Conservation (phyloP, 2,888 invertebrate genomes). For the Hirtodrosophila cameraria region DNA sequence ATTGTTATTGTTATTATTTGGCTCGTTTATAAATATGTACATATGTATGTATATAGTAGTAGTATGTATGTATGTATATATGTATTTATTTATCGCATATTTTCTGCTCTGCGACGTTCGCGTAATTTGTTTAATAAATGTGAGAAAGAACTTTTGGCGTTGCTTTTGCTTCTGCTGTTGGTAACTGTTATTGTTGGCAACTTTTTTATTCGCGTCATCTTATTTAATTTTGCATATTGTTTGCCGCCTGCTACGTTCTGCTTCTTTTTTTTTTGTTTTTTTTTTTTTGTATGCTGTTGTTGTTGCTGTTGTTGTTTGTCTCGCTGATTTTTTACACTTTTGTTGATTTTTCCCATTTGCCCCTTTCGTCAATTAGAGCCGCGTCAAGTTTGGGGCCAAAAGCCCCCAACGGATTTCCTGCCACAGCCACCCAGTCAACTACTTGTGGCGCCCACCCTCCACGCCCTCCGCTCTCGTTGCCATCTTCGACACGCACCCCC, state of each 20-base stretch:
- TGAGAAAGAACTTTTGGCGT: conserved; percentile 59
- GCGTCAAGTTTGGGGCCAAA: conserved; percentile 59
- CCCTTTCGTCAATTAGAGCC: conserved; percentile 66
- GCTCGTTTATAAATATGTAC: conserved; percentile 35
- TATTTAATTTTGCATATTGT: conserved; percentile 79
- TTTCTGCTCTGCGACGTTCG: conserved; percentile 29
- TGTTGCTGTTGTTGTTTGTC: conserved; percentile 30
- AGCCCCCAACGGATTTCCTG: conserved; percentile 58
- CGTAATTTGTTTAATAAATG: conserved; percentile 76
- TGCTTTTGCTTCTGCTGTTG: conserved; percentile 32
- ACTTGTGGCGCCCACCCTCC: conserved; percentile 29
- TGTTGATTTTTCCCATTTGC: conserved; percentile 67
- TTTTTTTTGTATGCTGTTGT: conserved; percentile 1
- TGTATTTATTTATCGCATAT: conserved; percentile 57
- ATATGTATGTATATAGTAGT: background rate
- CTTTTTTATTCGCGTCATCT: conserved; percentile 68
- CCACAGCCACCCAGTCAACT: conserved; percentile 36
- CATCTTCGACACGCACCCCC: no score
- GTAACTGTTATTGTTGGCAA: conserved; percentile 48
- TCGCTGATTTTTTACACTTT: conserved; percentile 56
- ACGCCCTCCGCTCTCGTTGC: background rate
- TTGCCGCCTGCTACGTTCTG: conserved; percentile 50
- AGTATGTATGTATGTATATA: conserved; percentile 3
- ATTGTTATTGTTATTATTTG: conserved; percentile 28
- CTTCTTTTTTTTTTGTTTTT: conserved; percentile 33